These are phyloP conservation scores for Premnoplex brunnescens DNA, from an alignment of 2,797 vertebrate species.

Conservation along the genomic window DNA sequence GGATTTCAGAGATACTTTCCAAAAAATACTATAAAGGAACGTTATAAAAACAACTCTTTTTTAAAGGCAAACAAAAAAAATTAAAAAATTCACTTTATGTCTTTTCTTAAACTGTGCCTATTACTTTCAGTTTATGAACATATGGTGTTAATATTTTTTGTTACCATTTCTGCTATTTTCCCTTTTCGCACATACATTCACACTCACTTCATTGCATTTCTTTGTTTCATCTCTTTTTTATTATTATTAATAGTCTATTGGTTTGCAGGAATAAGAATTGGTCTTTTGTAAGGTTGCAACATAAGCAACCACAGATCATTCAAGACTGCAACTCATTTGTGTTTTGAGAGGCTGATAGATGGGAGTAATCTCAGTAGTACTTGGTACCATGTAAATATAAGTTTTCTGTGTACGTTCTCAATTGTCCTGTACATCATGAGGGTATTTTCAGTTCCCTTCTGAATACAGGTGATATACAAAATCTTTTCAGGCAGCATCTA, in stretches of 20 bases:
- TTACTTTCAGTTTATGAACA: background rate
- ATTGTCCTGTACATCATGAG: background rate
- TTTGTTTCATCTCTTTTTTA: background rate
- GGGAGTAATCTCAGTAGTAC: background rate
- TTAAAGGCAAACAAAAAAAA: background rate
- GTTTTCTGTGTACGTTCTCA: background rate
- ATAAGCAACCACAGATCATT: background rate
- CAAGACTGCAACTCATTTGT: background rate
- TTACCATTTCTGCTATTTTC: background rate
- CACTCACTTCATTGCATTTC: background rate
- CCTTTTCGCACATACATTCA: background rate
- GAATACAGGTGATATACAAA: background rate
- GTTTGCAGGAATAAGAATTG: background rate
- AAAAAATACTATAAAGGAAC: background rate
- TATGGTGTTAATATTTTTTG: background rate
- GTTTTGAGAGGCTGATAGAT: background rate
- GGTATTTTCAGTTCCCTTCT: background rate
- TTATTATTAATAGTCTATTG: background rate
- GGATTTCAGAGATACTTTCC: background rate
- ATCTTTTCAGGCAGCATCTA: background rate
- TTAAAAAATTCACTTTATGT: background rate
- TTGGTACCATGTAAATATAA: background rate
- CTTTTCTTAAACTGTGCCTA: background rate
- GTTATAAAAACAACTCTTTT: background rate
- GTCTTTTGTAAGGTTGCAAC: background rate